Percentiles rank a stretch among this genome's conserved stretches.
These are phyloP conservation scores for Macaria liturata DNA, from an alignment of 2,888 invertebrate genomes.

Conservation along the genomic window DNA sequence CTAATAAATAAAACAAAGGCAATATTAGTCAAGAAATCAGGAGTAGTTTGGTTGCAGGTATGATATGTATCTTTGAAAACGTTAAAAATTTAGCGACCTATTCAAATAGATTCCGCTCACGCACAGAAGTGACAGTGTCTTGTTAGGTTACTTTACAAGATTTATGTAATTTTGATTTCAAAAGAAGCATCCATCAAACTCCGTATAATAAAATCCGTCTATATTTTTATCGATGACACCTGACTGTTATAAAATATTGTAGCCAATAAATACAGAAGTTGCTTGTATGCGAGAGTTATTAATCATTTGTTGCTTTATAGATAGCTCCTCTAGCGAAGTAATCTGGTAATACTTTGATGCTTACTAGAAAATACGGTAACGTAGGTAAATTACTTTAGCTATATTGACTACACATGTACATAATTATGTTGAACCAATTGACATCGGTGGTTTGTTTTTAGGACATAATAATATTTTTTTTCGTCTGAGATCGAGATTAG, in stretches of 20 bases:
- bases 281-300: conserved; percentile 25
- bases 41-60: too few species aligned
- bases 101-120: too few species aligned
- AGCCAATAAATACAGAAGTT: conserved; percentile 27
- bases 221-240: conserved; percentile 35
- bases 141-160: conserved; percentile 13
- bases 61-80: too few species aligned
- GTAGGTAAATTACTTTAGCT: too few species aligned
- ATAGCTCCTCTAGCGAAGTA: conserved; percentile 1
- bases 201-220: conserved; percentile 19
- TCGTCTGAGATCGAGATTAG: not conserved
- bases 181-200: conserved; percentile 21
- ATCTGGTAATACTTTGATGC: not conserved
- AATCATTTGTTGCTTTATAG: conserved; percentile 28
- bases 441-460: too few species aligned
- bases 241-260: conserved; percentile 27
- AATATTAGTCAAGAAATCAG: too few species aligned
- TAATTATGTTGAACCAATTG: too few species aligned
- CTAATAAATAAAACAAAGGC: too few species aligned
- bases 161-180: conserved; percentile 26
- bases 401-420: too few species aligned
- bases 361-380: too few species aligned
- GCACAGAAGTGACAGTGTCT: conserved; percentile 3
- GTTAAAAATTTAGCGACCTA: too few species aligned
- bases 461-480: not conserved